Evolutionary conservation across 1,140 invertebrate species (phyloP), one percentile per base, ranked within the genome.

Genomic region (Eueides isabella): DNA sequence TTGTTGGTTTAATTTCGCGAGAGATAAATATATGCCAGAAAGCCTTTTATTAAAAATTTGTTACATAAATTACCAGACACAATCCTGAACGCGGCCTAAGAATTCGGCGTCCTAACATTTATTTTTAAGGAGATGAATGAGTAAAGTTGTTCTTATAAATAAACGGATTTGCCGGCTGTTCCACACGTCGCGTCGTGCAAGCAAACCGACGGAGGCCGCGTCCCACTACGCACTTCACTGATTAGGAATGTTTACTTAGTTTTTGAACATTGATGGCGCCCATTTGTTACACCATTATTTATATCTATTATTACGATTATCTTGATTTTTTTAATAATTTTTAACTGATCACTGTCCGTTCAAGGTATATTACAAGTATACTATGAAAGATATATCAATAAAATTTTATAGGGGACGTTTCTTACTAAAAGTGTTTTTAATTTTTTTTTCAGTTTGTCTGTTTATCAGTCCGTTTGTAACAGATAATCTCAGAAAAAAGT

Each of bases 51-150:
- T n/a, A n/a, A n/a, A n/a, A n/a, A n/a, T n/a, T n/a, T 12, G 12
- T 7, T 28, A 11, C 28, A 12, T 61, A 61, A 2, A n/a, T 29
- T 5, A 5, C 30, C n/a, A 30, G 41, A 2, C 61, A 31, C 29
- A 63, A 63, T 30, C 16, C 29, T 63, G 29, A 0, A 63, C 61
- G n/a, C 61, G 16, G 28, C 61, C 29, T 61, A 33, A 35, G 55
- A 23, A 35, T 35, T 11, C 29, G 29, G 26, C 64, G 26, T 41
- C 64, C 33, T 33, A 41, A 67, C n/a, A 67, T 19, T 38, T 41
- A 85, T 85, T 82, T 79, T 73, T 80, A 80, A 81, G 80, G 80
- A 83, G 76, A 85, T 85, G 84, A 85, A 87, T 87, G 84, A 80
- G n/a, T n/a, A n/a, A n/a, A n/a, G 75, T 77, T 78, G 44, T 85